Evolutionary conservation across 2,888 invertebrate species (phyloP).

Genomic region (Alloscopus bannaensis): DNA sequence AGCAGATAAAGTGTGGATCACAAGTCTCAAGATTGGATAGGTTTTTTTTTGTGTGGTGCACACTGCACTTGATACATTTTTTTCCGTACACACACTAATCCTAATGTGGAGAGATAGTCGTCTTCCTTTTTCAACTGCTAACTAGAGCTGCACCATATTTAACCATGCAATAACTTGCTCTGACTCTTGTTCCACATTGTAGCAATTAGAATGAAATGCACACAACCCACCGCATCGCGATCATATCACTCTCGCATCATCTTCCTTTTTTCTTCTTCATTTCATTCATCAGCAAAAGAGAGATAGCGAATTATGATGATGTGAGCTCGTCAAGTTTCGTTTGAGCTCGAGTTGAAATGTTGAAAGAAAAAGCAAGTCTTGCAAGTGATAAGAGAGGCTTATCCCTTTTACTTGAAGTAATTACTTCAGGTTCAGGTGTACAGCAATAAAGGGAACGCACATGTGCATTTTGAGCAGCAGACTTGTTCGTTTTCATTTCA

Average conservation of each 20-base stretch:
- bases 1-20: too few relatives aligned
- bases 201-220: conserved; percentile 14
- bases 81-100: too few relatives aligned
- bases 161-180: conserved; percentile 44
- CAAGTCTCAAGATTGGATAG: too few relatives aligned
- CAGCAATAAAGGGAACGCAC: background rate
- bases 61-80: conserved; percentile 2
- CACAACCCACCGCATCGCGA: background rate
- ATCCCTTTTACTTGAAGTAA: background rate
- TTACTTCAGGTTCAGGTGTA: conserved; percentile 24
- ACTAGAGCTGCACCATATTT: conserved; percentile 56
- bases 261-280: conserved; percentile 12
- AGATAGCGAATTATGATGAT: too few relatives aligned
- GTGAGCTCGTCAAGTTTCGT: conserved; percentile 11
- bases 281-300: background rate
- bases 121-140: background rate
- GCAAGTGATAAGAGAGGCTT: too few relatives aligned
- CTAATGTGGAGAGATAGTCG: too few relatives aligned
- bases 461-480: too few relatives aligned
- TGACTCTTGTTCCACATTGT: background rate
- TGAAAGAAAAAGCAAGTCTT: background rate
- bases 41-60: too few relatives aligned
- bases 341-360: background rate
- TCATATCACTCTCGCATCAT: conserved; percentile 9
- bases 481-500: background rate